Evolutionary conservation across 1,140 invertebrate genomes (phyloP), one percentile per base, ranked within the genome.

Genomic region (Atta texana): DNA sequence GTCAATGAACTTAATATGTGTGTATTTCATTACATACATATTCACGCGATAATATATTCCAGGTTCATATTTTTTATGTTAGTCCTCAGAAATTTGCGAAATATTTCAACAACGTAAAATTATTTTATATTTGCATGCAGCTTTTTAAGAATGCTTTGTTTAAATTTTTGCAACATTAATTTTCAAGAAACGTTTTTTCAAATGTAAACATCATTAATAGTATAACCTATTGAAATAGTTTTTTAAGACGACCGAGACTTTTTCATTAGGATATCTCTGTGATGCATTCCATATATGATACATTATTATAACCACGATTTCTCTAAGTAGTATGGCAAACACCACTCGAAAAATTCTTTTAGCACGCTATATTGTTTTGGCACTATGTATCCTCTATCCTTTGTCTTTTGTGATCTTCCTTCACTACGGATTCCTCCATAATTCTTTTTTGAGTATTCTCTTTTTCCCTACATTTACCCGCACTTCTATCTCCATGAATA

Each of bases 351-450:
- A 72, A 59, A 71, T 75, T 72, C 5, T 8, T 82, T 49, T 77
- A 63, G 57, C 81, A 81, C 31, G 49, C 61, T 88, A 66, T 57
- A 88, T 90, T 28, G 75, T 90, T 92, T 93, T 93, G 93, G 93
- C 93, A 93, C 93, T 93, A 93, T 75, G 87, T 91, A 89, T 93
- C 92, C 59, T 92, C 90, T 66, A 85, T 85, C 49, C 91, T 90
- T 53, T 90, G 81, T 87, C 85, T 88, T 63, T 28, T 78, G 49
- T 87, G 88, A 63, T 91, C 92, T 18, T 92, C 90, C 28, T 86
- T 85, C 51, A 87, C 63, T 49, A 31, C 64, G 55, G 61, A 68
- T 55, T 92, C 86, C 3, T 93, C 86, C 18, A 24, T 61, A 14
- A 78, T 88, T 88, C 53, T 87, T 81, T 91, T 92, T 55, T 93